Evolutionary conservation across 2,113 vertebrate species (phyloP), one percentile per base, ranked within the genome.

Genomic region (Triplophysa dalaica): DNA sequence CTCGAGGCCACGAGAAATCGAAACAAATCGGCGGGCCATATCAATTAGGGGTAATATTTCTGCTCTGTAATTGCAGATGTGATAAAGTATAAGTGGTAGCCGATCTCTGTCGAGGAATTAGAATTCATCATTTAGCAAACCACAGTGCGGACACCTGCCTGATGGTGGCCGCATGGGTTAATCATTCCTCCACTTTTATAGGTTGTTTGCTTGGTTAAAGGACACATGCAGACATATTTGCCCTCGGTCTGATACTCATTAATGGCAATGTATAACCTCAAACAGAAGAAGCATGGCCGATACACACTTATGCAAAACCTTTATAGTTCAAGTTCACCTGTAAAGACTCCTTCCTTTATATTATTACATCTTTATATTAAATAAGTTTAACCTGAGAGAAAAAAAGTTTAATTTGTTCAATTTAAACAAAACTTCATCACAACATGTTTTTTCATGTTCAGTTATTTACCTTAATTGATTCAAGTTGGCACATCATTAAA

Each of bases 1-100:
- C 65, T 75, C 75, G 79, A 77, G 66, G 79, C 93, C 93, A 95
- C 92, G 91, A 94, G 93, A 94, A 92, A 94, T 94, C 92, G 93
- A 94, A 95, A 93, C 91, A 92, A 96, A 95, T 94, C 92, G 91
- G 94, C 93, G 94, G 92, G 93, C 93, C 93, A 91, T 94, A 95
- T 95, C 95, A 95, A 95, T 95, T 95, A 95, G 91, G 91, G 92
- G 92, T 92, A 93, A 88, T 94, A 63, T 94, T 92, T 88, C 94
- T 89, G 89, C 84, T 69, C 75, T 77, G 60, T 87, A 81, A 87
- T 86, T 87, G 83, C 81, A 83, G 83, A 82, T 77, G 84, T 82
- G 81, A 85, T 83, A 79, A 72, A 65, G 70, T 33, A 67, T 76
- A 78, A 79, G 78, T 65, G 69, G 76, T 63, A 61, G 75, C 75